Evolutionary conservation across 2,797 vertebrate genomes (phyloP), one percentile per base, ranked within the genome.

Genomic region (Hybognathus amarus): DNA sequence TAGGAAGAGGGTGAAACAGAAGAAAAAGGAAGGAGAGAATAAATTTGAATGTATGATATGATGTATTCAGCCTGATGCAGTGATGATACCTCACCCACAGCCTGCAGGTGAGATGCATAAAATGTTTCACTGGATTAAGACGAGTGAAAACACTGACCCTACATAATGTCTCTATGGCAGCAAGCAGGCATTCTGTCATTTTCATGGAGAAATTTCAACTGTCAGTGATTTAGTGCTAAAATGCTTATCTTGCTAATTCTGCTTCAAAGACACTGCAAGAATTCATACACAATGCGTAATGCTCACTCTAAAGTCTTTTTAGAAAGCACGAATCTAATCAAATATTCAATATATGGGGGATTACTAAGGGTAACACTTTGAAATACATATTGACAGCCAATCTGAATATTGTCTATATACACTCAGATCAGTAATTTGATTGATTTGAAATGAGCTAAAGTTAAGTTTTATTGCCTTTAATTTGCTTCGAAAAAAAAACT

Each of bases 41-140:
- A 85, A 68, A 77, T 77, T 67, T 86, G 40, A 86, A 83, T 73
- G 80, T 73, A 73, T 78, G 81, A 79, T 71, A 86, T 59, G 52
- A 83, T 83, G 40, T 78, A 68, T 83, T 75, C 68, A 50, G 40
- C 77, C 74, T 66, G 84, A 85, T 79, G 54, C 75, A 38, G 52
- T 38, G 59, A 66, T 83, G 85, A 83, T 67, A 69, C 68, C 59
- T 83, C 75, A 73, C 27, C 75, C 67, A 67, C 73, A 85, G 38
- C 64, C 66, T 81, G 71, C 63, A 76, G 80, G 81, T 77, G 74
- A 77, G 75, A 69, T 77, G 52, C 50, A 61, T 36, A 67, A 42
- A 73, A 30, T 73, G 40, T 50, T 80, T 80, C 59, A 75, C n/a
- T 74, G n/a, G 15, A 82, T 56, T 82, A 42, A 40, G 40, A 75